A percentile compares a stretch with the other conserved stretches of the same genome.
Evolutionary conservation across 2,888 invertebrate species (phyloP).

Genomic region (Chaitophorus viminalis): DNA sequence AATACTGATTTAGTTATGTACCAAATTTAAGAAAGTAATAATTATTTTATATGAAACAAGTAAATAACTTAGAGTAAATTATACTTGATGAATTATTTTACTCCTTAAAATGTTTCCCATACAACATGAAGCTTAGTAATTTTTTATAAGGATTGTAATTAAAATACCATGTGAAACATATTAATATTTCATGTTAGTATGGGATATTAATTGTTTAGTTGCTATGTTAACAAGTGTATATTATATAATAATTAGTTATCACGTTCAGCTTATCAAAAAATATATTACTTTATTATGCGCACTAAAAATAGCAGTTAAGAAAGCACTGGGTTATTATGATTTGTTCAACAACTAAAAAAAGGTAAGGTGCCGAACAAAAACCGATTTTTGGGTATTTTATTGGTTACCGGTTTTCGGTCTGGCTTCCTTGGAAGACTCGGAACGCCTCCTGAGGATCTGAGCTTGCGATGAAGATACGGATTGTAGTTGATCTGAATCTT

Average conservation of each 20-base stretch:
- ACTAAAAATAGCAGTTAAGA: slow-evolving; percentile 59
- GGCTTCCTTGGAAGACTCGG: slow-evolving; percentile 72
- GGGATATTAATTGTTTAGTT: slow-evolving; percentile 14
- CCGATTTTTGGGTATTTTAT: slow-evolving; percentile 60
- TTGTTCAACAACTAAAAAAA: slow-evolving; percentile 51
- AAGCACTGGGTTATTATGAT: slow-evolving; percentile 61
- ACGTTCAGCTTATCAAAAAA: slow-evolving; percentile 58
- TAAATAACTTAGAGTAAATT: slow-evolving; percentile 10
- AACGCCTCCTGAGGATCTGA: slow-evolving; percentile 71
- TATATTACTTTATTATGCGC: slow-evolving; percentile 57
- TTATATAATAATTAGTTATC: slow-evolving; percentile 51
- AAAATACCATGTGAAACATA: slow-evolving; percentile 44
- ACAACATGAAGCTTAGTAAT: neutral
- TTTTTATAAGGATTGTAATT: slow-evolving; percentile 24
- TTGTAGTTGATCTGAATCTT: slow-evolving; percentile 62
- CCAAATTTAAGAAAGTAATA: slow-evolving; percentile 23
- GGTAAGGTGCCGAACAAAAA: slow-evolving; percentile 53
- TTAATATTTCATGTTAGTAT: slow-evolving; percentile 8
- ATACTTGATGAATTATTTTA: neutral
- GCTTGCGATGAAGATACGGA: slow-evolving; percentile 53
- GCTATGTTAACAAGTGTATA: slow-evolving; percentile 57
- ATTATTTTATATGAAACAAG: neutral
- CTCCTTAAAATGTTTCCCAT: neutral
- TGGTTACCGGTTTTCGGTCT: slow-evolving; percentile 67
- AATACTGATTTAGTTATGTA: slow-evolving; percentile 35